These are phyloP conservation scores for Danaus chrysippus DNA, from an alignment of 2,888 invertebrate genomes.

Conservation along the genomic window DNA sequence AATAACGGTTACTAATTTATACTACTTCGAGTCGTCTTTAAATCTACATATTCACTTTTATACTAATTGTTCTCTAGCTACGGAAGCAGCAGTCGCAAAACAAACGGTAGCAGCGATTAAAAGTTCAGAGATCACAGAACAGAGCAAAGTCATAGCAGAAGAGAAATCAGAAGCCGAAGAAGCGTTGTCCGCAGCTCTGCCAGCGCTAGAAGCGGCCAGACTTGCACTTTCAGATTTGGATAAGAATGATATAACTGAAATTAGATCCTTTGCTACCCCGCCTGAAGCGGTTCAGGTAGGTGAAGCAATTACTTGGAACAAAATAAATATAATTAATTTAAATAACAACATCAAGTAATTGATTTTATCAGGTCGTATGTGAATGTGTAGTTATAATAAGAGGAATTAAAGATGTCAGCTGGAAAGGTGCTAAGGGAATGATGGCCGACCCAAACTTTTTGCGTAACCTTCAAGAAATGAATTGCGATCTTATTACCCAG, in stretches of 20 bases:
- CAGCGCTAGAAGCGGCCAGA: conserved; percentile 89
- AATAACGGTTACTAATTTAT: no score
- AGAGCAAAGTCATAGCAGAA: conserved; percentile 86
- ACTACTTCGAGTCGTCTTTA: no score
- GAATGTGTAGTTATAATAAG: conserved; percentile 93
- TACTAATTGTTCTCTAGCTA: conserved; percentile 58
- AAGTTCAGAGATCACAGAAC: conserved; percentile 89
- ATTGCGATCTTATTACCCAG: conserved; percentile 87
- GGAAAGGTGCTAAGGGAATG: conserved; percentile 95
- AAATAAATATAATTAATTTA: neutral
- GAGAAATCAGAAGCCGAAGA: conserved; percentile 93
- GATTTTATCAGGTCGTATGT: conserved; percentile 81
- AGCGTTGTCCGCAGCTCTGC: conserved; percentile 88
- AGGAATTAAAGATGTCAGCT: conserved; percentile 90
- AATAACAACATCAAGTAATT: neutral
- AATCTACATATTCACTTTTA: no score
- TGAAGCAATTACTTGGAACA: neutral
- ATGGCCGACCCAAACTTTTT: conserved; percentile 95
- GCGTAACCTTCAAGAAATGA: conserved; percentile 89
- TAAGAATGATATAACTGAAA: conserved; percentile 95
- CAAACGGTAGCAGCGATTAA: conserved; percentile 89
- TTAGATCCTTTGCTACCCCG: conserved; percentile 94
- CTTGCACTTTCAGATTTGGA: conserved; percentile 89
- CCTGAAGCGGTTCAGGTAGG: conserved; percentile 90
- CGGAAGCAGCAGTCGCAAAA: conserved; percentile 85